Base-by-base conservation (phyloP, 2,113 vertebrate genomes). In the Callipepla squamata region DNA sequence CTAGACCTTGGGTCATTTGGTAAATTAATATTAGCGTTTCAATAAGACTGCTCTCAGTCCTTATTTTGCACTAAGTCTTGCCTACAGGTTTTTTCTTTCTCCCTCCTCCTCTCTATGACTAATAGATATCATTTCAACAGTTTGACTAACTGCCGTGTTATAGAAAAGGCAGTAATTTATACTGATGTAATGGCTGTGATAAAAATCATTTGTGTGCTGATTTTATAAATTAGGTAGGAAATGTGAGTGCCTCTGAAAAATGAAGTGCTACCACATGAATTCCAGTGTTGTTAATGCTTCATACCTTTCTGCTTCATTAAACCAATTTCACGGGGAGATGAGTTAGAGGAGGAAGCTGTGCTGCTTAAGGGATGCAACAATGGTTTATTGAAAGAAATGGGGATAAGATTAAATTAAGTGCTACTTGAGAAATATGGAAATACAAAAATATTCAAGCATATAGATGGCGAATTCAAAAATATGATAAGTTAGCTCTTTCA, bases 251-350 rank as follows among this genome's bases (percentile, higher is more conserved):
- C 97, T 98, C 98, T 98, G 97, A 98, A 98, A 98, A 98, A 98
- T 98, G 98, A 98, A 98, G 98, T 98, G 98, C 98, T 98, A 98
- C 98, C 97, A 98, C 98, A 98, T 98, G 98, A 99, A 99, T 99
- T 98, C 98, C 98, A 98, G 98, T 99, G 98, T 99, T 98, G 98
- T 98, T 99, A 99, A 99, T 99, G 98, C 98, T 98, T 99, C 99
- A 99, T 99, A 99, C 98, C 98, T 99, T 99, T 99, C 98, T 99
- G 99, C 98, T 99, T 99, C 99, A 99, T 99, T 99, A 99, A 99
- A 99, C 99, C 99, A 99, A 99, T 99, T 99, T 99, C 99, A 99
- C 98, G 99, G 98, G 97, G 98, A 99, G 98, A 98, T 99, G 99
- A 99, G 98, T 99, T 99, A 98, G 99, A 98, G 99, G 99, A 99